These are phyloP conservation scores for Asbolus verrucosus DNA, from an alignment of 1,140 invertebrate genomes.

Conservation along the genomic window DNA sequence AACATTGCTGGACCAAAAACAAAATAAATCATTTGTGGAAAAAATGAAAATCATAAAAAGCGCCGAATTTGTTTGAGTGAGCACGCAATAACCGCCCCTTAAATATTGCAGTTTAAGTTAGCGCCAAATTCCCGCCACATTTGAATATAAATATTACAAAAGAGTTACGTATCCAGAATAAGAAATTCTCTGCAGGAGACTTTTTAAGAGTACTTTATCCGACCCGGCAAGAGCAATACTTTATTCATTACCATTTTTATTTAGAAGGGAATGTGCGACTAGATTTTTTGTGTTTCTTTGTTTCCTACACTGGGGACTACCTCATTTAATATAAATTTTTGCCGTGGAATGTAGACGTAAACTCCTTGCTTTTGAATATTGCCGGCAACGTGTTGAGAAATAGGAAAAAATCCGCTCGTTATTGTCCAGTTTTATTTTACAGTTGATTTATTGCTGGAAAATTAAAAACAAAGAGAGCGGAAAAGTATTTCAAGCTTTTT, in stretches of 20 bases:
- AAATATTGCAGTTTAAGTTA: neutral
- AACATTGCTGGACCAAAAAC: too few relatives aligned
- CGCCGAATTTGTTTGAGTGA: neutral
- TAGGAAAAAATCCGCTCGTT: constrained; percentile 1
- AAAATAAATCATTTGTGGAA: too few relatives aligned
- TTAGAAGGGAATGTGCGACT: neutral
- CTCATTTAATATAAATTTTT: neutral
- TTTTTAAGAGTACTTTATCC: constrained; percentile 11
- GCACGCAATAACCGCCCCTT: neutral
- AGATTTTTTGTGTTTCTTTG: neutral
- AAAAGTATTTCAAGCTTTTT: constrained; percentile 40
- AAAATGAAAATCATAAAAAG: too few relatives aligned
- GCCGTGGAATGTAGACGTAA: neutral
- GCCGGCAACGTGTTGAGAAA: neutral
- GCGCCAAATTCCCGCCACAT: neutral
- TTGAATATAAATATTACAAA: constrained; percentile 24
- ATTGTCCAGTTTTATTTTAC: constrained; percentile 30
- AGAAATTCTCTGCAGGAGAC: constrained; percentile 8
- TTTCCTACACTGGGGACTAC: neutral
- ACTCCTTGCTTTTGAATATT: too few relatives aligned
- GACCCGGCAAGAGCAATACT: constrained; percentile 16
- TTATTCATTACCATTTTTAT: constrained; percentile 35
- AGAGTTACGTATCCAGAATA: constrained; percentile 1
- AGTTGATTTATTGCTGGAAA: constrained; percentile 41
- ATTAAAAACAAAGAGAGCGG: constrained; percentile 34